These are phyloP conservation scores for Drosophila aldrichi DNA, from an alignment of 2,888 invertebrate genomes.

Conservation along the genomic window DNA sequence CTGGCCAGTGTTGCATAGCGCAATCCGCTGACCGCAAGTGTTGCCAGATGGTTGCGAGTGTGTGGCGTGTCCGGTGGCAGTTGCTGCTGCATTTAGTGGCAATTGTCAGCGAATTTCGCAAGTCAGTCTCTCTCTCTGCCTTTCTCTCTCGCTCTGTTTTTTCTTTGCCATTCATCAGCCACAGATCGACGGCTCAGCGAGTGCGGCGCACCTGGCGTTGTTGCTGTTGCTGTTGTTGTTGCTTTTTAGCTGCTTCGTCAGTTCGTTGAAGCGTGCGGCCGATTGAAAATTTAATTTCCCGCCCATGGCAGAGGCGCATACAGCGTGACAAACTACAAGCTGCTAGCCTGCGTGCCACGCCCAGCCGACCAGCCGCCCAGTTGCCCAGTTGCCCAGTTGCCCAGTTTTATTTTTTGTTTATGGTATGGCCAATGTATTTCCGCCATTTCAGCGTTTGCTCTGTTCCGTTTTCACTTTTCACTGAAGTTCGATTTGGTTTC, in stretches of 20 bases:
- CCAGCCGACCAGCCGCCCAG: background rate
- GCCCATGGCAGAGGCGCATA: conserved; percentile 51
- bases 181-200: conserved; percentile 46
- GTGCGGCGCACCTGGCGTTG: conserved; percentile 21
- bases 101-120: conserved; percentile 10
- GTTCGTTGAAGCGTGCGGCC: conserved; percentile 66
- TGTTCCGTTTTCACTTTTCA: conserved; percentile 46
- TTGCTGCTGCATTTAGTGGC: background rate
- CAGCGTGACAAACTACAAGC: background rate
- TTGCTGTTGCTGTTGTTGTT: conserved; percentile 8
- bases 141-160: too few species aligned
- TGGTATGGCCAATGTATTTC: conserved; percentile 63
- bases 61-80: background rate
- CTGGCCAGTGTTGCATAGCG: conserved; percentile 8
- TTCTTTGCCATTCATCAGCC: conserved; percentile 18
- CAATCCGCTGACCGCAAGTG: conserved; percentile 1
- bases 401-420: background rate
- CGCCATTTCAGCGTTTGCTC: conserved; percentile 57
- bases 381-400: conserved; percentile 4
- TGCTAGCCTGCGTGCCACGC: conserved; percentile 1
- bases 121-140: background rate
- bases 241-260: conserved; percentile 49
- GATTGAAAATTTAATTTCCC: conserved; percentile 82
- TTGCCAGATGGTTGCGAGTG: background rate
- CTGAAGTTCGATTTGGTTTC: conserved; percentile 47